Evolutionary conservation across 2,113 vertebrate genomes (phyloP), one percentile per base, ranked within the genome.

Genomic region (Panurus biarmicus): DNA sequence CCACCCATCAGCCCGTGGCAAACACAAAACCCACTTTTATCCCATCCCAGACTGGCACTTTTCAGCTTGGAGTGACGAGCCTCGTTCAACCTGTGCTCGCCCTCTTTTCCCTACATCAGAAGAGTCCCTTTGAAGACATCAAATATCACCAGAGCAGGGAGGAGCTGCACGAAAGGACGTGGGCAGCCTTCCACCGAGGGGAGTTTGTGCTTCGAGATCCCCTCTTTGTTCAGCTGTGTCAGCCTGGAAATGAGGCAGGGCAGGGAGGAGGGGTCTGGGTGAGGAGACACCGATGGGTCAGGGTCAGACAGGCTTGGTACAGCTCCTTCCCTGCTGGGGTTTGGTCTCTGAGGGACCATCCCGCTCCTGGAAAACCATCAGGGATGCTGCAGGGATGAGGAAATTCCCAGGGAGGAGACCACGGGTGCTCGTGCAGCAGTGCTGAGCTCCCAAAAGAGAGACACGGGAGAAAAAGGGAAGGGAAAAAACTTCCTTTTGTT

Each of bases 61-160:
- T 83, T 25, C 17, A 67, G 9, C 85, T 77, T 8, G n/a, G 90
- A 90, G 72, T 0, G 24, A 22, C 0, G 6, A 93, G 47, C 60
- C 72, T 65, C 8, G 0, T 62, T 67, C 83, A 83, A 71, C 58
- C 90, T 70, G 84, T 0, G 0, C 92, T 36, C 20, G 60, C 26
- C 88, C 75, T 87, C 92, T 44, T 83, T 56, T 84, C 88, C 88
- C 79, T 3, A 0, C 26, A 5, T 19, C 64, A 90, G 83, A 93
- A 74, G 70, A 90, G 80, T 48, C 90, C 40, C 66, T 93, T 78
- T 93, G 93, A 65, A 72, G 86, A 65, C 73, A 79, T 79, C 86
- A 69, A 75, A 89, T 5, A 11, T 7, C 79, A 11, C 5, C 48
- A 0, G 44, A 48, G 77, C 0, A 3, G 80, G 93, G 53, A 64